Percentiles rank a stretch among this genome's conserved stretches.
phyloP scores from a whole-genome alignment of 1,140 invertebrate species.

The Episyrphus balteatus region DNA sequence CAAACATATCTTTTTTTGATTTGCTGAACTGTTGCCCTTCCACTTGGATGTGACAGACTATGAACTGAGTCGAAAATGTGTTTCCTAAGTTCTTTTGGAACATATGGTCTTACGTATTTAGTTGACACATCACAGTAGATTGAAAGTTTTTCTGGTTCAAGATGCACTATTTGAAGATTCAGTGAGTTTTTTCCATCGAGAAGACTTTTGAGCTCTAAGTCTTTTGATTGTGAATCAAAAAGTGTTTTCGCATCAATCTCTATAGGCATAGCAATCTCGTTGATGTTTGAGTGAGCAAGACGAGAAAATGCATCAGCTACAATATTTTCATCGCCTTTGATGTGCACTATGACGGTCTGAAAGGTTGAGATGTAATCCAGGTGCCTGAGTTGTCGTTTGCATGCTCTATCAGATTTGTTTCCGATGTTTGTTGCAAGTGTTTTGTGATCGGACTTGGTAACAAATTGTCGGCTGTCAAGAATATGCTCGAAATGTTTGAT shows the following conservation, averaged over 20 bases:
- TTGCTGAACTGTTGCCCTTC: background rate
- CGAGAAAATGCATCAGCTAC: constrained; percentile 19
- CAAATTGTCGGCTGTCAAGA: too few species aligned
- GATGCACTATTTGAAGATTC: background rate
- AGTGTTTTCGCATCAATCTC: too few species aligned
- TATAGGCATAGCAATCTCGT: constrained; percentile 3
- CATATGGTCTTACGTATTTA: background rate
- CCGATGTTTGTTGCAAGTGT: too few species aligned
- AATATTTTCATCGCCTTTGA: constrained; percentile 17
- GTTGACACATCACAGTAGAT: background rate
- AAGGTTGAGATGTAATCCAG: constrained; percentile 7
- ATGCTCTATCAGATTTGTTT: too few species aligned
- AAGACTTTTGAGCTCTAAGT: background rate
- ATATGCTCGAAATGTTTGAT: too few species aligned
- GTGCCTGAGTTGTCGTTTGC: too few species aligned
- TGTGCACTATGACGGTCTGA: constrained; percentile 14
- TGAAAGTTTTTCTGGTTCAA: background rate
- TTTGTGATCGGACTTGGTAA: too few species aligned
- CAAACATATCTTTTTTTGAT: background rate
- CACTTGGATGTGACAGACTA: background rate
- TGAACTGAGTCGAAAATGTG: background rate
- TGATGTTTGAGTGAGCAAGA: background rate
- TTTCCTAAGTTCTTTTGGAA: background rate
- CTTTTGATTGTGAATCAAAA: background rate
- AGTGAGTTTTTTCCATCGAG: background rate